phyloP scores from a whole-genome alignment of 1,140 invertebrate genomes.

The Lepidostoma basale region DNA sequence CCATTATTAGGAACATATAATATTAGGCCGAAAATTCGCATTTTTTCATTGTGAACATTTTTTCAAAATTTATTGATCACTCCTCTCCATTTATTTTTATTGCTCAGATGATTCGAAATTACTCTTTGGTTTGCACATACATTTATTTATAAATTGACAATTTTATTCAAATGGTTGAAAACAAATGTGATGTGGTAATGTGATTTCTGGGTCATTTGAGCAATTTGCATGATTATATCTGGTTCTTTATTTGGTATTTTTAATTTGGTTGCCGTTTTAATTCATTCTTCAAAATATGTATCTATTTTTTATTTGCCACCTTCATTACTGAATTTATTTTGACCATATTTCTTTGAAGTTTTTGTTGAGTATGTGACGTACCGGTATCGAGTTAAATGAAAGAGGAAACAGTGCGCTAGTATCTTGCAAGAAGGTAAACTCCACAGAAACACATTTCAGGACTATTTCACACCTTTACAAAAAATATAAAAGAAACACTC shows the following conservation, averaged over 20 bases:
- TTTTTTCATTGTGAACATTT: slow-evolving; percentile 30
- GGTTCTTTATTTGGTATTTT: not conserved
- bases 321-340: no score
- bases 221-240: slow-evolving; percentile 6
- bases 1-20: no score
- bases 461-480: no score
- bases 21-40: slow-evolving; percentile 36
- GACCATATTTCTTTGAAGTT: no score
- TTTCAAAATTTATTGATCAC: slow-evolving; percentile 10
- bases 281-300: not conserved
- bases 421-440: no score
- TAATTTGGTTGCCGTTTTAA: slow-evolving; percentile 8
- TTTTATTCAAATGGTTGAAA: not conserved
- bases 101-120: not conserved
- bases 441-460: no score
- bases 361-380: no score
- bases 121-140: no score
- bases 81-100: slow-evolving; percentile 2
- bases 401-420: no score
- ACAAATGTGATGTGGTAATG: not conserved
- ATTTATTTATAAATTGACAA: not conserved
- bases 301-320: not conserved
- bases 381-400: no score
- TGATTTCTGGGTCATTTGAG: not conserved
- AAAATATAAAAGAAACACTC: no score